Evolutionary conservation across 2,797 vertebrate species (phyloP).

Genomic region (Astyanax mexicanus): DNA sequence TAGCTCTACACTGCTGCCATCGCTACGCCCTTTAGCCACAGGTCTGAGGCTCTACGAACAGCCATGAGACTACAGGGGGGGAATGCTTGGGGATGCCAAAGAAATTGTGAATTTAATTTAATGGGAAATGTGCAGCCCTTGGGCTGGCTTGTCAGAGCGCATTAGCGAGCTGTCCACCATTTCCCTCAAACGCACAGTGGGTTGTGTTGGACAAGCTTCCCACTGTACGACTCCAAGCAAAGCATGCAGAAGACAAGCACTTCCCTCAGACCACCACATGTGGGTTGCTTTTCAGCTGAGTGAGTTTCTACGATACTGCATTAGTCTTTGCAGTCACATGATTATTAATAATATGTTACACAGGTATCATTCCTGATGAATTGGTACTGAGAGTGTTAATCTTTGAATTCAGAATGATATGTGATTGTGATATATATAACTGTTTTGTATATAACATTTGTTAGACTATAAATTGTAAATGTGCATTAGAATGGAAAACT

Average conservation of each 20-base stretch:
- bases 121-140: slow-evolving; percentile 53
- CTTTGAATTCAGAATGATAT: too few relatives aligned
- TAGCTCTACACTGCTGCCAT: slow-evolving; percentile 36
- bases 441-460: too few relatives aligned
- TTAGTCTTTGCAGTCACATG: background rate
- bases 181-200: slow-evolving; percentile 25
- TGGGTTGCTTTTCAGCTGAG: background rate
- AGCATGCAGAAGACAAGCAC: slow-evolving; percentile 9
- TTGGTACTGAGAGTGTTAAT: too few relatives aligned
- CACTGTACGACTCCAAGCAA: background rate
- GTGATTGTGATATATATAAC: too few relatives aligned
- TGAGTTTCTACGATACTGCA: background rate
- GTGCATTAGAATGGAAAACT: too few relatives aligned
- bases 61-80: slow-evolving; percentile 35
- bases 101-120: slow-evolving; percentile 64
- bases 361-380: background rate
- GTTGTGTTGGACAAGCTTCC: slow-evolving; percentile 19
- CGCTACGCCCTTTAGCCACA: slow-evolving; percentile 43
- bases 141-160: slow-evolving; percentile 54
- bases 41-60: slow-evolving; percentile 42
- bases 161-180: slow-evolving; percentile 52
- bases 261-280: background rate
- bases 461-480: too few relatives aligned
- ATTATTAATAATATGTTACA: background rate
- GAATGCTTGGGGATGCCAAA: slow-evolving; percentile 47